These are phyloP conservation scores for Molorchus minor DNA, from an alignment of 2,888 invertebrate species.

Conservation along the genomic window DNA sequence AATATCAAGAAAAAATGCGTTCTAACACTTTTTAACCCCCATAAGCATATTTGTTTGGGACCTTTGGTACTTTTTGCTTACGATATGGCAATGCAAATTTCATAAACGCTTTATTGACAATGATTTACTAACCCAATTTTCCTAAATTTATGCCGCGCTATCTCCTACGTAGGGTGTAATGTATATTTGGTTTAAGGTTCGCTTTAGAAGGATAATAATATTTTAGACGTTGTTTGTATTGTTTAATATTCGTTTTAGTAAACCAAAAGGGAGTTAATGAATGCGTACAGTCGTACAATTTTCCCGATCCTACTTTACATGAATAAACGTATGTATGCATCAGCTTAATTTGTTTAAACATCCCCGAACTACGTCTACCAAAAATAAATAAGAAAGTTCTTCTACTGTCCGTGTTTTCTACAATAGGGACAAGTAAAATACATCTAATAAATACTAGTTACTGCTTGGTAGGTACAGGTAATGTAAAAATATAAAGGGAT, in stretches of 20 bases:
- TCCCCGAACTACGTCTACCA: constrained; percentile 5
- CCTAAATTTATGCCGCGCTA: constrained; percentile 29
- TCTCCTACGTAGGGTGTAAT: constrained; percentile 32
- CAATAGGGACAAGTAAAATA: not conserved
- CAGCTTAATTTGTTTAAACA: constrained; percentile 35
- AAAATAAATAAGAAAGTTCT: constrained; percentile 20
- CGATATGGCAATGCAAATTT: constrained; percentile 19
- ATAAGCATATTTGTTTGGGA: no score
- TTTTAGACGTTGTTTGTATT: constrained; percentile 56
- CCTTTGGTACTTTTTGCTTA: constrained; percentile 17
- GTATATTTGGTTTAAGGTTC: constrained; percentile 44
- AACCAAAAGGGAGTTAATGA: constrained; percentile 54
- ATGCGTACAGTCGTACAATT: constrained; percentile 52
- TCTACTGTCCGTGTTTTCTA: no score
- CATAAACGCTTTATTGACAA: constrained; percentile 27
- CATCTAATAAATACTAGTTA: no score
- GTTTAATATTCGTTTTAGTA: constrained; percentile 56
- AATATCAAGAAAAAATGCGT: no score
- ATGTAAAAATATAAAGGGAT: no score
- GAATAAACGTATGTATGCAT: constrained; percentile 38
- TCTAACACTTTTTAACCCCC: no score
- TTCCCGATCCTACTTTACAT: constrained; percentile 37
- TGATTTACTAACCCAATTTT: constrained; percentile 28
- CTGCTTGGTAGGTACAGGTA: no score
- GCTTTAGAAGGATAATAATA: constrained; percentile 51